Conservation (phyloP, 2,113 vertebrate species). For the Bos indicus region DNA sequence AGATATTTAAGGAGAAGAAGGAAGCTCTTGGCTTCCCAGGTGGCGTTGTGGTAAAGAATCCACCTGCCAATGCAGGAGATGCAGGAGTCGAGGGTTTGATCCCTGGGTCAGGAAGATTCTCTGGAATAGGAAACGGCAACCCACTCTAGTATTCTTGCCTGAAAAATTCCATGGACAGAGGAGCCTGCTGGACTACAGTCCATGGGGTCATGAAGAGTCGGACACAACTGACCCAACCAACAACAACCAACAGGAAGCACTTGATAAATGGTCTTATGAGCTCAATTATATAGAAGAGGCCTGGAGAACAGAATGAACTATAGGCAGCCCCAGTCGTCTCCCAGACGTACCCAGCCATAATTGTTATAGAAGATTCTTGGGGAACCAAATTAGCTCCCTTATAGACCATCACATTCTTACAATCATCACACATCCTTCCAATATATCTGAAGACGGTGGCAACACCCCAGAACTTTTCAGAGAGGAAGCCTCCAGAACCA, state of each 20-base stretch:
- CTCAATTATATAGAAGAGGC: background rate
- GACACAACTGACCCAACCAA: background rate
- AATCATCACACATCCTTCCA: background rate
- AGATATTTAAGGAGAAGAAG: background rate
- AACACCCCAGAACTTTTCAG: background rate
- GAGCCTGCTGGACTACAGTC: background rate
- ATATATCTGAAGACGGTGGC: background rate
- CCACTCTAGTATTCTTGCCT: background rate
- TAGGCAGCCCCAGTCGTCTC: background rate
- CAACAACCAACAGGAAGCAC: background rate
- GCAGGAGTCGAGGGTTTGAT: background rate
- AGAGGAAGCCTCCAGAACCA: background rate
- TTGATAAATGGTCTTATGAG: background rate
- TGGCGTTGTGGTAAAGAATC: background rate
- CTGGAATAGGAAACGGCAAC: background rate
- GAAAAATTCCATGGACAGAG: background rate
- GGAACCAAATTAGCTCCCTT: background rate
- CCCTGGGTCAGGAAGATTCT: background rate
- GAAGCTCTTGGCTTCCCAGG: background rate
- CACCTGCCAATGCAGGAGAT: background rate
- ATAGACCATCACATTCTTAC: background rate
- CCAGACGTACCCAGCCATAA: background rate
- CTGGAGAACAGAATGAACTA: background rate
- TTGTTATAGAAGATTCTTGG: background rate
- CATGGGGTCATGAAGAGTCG: background rate